Conservation (phyloP, 2,888 invertebrate species). For the Hemithea aestivaria region DNA sequence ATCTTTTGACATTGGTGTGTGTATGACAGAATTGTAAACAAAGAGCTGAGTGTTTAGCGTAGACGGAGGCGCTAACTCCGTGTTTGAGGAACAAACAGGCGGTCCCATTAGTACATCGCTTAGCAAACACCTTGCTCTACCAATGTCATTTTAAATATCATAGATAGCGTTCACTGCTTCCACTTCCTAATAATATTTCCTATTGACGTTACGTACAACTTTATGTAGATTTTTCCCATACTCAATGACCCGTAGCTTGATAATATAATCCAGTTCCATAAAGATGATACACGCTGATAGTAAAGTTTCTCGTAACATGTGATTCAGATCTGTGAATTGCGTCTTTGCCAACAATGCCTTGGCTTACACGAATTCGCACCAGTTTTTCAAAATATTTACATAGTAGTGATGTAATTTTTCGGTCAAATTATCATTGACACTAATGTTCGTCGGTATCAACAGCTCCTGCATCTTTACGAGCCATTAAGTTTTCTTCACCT, state of each 20-base stretch:
- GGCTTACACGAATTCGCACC: slow-evolving; percentile 17
- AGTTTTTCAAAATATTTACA: slow-evolving; percentile 15
- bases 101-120: slow-evolving; percentile 33
- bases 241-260: slow-evolving; percentile 11
- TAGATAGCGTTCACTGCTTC: slow-evolving; percentile 6
- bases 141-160: slow-evolving; percentile 19
- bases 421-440: slow-evolving; percentile 11
- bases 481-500: slow-evolving; percentile 19
- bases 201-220: slow-evolving; percentile 1
- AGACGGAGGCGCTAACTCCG: slow-evolving; percentile 46
- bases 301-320: slow-evolving; percentile 12
- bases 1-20: slow-evolving; percentile 32
- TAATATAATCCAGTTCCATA: slow-evolving; percentile 20
- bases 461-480: slow-evolving; percentile 9
- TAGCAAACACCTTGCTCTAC: slow-evolving; percentile 27
- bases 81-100: slow-evolving; percentile 51
- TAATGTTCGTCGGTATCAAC: slow-evolving; percentile 3
- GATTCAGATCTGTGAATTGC: slow-evolving; percentile 23
- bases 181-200: slow-evolving; percentile 1
- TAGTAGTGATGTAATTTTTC: slow-evolving; percentile 6
- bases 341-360: slow-evolving; percentile 21
- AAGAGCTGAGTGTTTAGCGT: slow-evolving; percentile 47
- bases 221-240: slow-evolving; percentile 19
- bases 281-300: slow-evolving; percentile 19
- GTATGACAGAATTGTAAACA: slow-evolving; percentile 27